Evolutionary conservation across 1,140 invertebrate genomes (phyloP).

Genomic region (Platyscapa corneri): DNA sequence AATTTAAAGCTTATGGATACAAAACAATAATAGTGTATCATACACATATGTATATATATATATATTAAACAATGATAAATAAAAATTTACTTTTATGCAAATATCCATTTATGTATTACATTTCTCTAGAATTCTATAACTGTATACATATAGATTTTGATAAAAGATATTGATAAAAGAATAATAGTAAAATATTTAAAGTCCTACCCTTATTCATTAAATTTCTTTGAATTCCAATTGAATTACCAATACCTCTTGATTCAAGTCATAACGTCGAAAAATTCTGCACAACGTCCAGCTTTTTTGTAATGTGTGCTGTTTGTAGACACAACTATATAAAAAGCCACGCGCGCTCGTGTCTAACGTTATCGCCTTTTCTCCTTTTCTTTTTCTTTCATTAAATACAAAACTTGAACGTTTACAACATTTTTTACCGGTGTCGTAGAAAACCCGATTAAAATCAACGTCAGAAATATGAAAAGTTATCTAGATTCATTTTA

Average conservation of each 20-base stretch:
- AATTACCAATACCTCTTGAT: neutral
- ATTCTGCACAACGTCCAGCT: neutral
- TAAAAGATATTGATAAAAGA: neutral
- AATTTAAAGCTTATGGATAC: neutral
- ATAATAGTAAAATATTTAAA: neutral
- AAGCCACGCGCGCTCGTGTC: slow-evolving; percentile 38
- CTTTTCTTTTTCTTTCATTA: slow-evolving; percentile 3
- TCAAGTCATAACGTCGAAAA: slow-evolving; percentile 29
- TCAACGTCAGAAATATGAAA: neutral
- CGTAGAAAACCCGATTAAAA: neutral
- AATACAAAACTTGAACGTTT: slow-evolving; percentile 5
- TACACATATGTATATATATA: too few relatives aligned
- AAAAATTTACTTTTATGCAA: neutral
- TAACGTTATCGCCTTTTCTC: slow-evolving; percentile 26
- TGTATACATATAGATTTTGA: too few relatives aligned
- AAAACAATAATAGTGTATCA: too few relatives aligned
- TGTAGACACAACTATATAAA: slow-evolving; percentile 15
- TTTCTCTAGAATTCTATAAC: neutral
- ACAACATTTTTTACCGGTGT: slow-evolving; percentile 2
- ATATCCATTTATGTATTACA: neutral
- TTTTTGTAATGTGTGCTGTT: slow-evolving; percentile 12
- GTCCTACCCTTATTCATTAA: slow-evolving; percentile 30
- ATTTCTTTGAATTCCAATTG: slow-evolving; percentile 7
- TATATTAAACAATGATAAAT: neutral
- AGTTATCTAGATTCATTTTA: neutral